phyloP scores from a whole-genome alignment of 2,797 vertebrate genomes.

The Notamacropus eugenii region DNA sequence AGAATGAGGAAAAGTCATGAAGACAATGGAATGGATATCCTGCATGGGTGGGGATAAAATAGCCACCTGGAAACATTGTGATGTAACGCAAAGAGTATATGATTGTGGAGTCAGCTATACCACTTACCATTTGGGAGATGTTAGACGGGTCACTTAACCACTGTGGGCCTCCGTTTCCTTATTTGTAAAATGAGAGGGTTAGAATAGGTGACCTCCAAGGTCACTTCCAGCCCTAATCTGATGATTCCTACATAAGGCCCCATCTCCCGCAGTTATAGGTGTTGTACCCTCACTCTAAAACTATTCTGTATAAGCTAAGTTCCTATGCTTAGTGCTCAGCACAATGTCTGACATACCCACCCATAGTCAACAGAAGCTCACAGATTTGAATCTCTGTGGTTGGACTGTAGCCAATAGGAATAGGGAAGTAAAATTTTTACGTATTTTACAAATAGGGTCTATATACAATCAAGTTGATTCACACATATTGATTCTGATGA shows the following conservation, averaged over 20 bases:
- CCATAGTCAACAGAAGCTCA: not conserved
- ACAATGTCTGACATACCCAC: not conserved
- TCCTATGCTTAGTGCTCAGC: no score
- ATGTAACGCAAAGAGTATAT: not conserved
- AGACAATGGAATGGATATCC: no score
- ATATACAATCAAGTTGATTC: not conserved
- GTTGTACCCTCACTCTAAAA: no score
- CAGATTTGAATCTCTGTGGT: not conserved
- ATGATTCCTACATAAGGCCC: no score
- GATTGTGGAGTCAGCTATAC: not conserved
- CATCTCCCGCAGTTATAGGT: no score
- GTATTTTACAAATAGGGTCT: not conserved
- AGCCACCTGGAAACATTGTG: no score
- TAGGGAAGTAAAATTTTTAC: not conserved
- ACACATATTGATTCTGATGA: not conserved
- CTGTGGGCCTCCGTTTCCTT: conserved; percentile 16
- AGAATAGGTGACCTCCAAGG: not conserved
- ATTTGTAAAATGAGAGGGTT: not conserved
- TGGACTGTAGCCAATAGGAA: not conserved
- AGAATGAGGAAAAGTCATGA: no score
- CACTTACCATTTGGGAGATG: not conserved
- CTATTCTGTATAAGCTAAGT: no score
- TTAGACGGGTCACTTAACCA: conserved; percentile 6
- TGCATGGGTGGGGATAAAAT: no score
- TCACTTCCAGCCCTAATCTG: not conserved